These are phyloP conservation scores for Ciconia boyciana DNA, from an alignment of 2,113 vertebrate species.

Conservation along the genomic window DNA sequence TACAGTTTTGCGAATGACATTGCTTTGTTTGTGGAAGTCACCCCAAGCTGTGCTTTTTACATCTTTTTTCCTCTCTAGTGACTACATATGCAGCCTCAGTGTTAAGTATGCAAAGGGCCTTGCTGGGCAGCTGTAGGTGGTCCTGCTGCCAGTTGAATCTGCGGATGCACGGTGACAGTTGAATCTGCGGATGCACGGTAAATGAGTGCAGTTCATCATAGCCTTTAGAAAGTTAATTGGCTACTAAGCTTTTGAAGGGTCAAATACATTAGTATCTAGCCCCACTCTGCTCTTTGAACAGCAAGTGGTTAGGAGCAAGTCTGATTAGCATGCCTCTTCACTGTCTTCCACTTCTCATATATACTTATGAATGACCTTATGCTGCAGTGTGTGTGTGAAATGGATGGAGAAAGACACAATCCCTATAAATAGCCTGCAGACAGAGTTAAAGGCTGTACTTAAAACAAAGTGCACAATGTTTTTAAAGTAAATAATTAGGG, in stretches of 20 bases:
- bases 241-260: neutral
- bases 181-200: neutral
- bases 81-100: neutral
- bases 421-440: constrained; percentile 23
- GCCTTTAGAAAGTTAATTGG: constrained; percentile 35
- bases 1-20: neutral
- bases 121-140: neutral
- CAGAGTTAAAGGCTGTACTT: neutral
- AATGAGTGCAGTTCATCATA: neutral
- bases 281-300: neutral
- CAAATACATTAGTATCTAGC: neutral
- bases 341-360: neutral
- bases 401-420: neutral
- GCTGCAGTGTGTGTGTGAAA: neutral
- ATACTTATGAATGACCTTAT: neutral
- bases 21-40: neutral
- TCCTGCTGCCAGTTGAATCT: neutral
- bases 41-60: neutral
- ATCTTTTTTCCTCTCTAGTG: neutral
- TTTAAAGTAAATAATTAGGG: neutral
- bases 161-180: neutral
- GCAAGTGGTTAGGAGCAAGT: neutral
- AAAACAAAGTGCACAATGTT: neutral
- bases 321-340: neutral
- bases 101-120: neutral